Conservation (phyloP, 2,888 invertebrate species). For the Apoda limacodes region DNA sequence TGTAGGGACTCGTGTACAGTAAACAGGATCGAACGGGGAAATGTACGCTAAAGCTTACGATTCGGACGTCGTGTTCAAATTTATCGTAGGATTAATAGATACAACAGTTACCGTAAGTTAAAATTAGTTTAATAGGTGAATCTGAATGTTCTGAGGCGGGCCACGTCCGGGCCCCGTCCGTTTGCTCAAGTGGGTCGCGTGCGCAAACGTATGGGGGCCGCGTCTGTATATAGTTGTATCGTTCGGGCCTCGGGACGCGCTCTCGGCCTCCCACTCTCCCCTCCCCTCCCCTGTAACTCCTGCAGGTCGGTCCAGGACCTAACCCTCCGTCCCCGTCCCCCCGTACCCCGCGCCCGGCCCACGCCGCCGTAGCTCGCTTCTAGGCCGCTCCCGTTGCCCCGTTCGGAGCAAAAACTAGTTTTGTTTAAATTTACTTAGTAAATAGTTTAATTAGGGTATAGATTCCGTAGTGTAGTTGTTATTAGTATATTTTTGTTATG, state of each 20-base stretch:
- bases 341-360: slow-evolving; percentile 9
- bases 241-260: slow-evolving; percentile 23
- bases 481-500: slow-evolving; percentile 68
- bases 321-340: slow-evolving; percentile 27
- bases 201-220: slow-evolving; percentile 50
- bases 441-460: slow-evolving; percentile 62
- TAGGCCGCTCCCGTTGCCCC: slow-evolving; percentile 28
- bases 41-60: slow-evolving; percentile 3
- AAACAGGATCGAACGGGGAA: no score
- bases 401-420: slow-evolving; percentile 55
- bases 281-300: slow-evolving; percentile 26
- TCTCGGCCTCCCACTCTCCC: slow-evolving; percentile 30
- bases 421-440: slow-evolving; percentile 60
- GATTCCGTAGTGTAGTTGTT: slow-evolving; percentile 64
- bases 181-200: slow-evolving; percentile 54
- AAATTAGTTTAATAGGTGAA: slow-evolving; percentile 59
- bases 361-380: slow-evolving; percentile 33
- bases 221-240: slow-evolving; percentile 47
- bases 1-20: no score
- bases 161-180: slow-evolving; percentile 31
- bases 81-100: slow-evolving; percentile 45
- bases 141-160: slow-evolving; percentile 36
- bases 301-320: slow-evolving; percentile 18
- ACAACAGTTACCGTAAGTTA: slow-evolving; percentile 64
- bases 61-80: slow-evolving; percentile 23